Conservation (phyloP, 2,797 vertebrate genomes). For the Anabacerthia variegaticeps region DNA sequence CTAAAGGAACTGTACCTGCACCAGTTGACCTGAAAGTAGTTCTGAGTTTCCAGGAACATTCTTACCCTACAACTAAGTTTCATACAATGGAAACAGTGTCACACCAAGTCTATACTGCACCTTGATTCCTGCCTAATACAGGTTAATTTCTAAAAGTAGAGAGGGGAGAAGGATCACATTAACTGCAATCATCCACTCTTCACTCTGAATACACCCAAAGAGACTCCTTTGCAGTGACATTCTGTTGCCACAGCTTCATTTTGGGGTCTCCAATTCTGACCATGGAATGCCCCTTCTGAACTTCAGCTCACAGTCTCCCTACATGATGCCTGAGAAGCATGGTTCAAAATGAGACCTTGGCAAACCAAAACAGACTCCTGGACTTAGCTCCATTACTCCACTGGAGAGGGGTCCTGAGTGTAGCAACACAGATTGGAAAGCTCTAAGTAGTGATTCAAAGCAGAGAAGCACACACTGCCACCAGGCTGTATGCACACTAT, state of each 20-base stretch:
- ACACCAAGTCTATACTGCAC: background rate
- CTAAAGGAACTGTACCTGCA: background rate
- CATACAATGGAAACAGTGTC: background rate
- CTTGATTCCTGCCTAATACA: background rate
- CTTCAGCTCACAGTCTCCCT: background rate
- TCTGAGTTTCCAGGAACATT: background rate
- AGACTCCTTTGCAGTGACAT: background rate
- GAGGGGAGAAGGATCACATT: background rate
- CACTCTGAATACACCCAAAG: background rate
- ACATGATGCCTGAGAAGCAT: fast-evolving
- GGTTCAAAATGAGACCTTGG: background rate
- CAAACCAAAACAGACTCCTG: background rate
- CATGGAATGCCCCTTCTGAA: background rate
- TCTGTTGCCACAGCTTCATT: background rate
- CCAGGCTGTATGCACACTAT: background rate
- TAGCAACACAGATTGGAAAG: background rate
- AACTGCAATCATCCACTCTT: background rate
- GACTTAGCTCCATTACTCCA: background rate
- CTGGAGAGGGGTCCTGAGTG: background rate
- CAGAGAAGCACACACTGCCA: background rate
- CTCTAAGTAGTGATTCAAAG: background rate
- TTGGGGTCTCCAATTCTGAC: background rate
- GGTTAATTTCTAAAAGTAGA: background rate
- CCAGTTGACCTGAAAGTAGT: background rate
- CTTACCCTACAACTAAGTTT: background rate